Percentiles rank a stretch among this genome's conserved stretches.
These are phyloP conservation scores for Achatina immaculata DNA, from an alignment of 1,140 invertebrate species.

Conservation along the genomic window DNA sequence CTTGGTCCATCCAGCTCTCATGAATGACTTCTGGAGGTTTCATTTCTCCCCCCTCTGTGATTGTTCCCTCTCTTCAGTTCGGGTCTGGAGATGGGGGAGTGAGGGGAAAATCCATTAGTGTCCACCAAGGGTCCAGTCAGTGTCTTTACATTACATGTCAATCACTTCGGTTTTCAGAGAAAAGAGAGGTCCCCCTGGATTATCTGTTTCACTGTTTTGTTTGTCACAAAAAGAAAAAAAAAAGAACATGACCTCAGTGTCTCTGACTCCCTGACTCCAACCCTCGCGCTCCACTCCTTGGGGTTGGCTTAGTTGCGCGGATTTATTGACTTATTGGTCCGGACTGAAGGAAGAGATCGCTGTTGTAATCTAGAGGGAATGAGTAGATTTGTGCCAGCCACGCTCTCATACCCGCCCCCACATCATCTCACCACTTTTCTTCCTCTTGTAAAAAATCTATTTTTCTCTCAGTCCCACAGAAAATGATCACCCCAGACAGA, in stretches of 20 bases:
- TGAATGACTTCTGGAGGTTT: no score
- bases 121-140: background rate
- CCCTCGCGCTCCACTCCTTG: background rate
- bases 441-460: background rate
- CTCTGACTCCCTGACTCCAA: background rate
- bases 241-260: no score
- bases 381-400: conserved; percentile 1
- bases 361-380: background rate
- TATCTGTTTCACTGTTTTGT: background rate
- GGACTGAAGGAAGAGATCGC: background rate
- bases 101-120: background rate
- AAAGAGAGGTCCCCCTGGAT: conserved; percentile 1
- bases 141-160: background rate
- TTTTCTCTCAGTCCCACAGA: background rate
- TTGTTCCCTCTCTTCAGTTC: background rate
- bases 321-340: background rate
- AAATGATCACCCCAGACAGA: no score
- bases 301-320: background rate
- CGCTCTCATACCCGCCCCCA: background rate
- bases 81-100: background rate
- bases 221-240: background rate
- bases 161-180: background rate
- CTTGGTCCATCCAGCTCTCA: no score
- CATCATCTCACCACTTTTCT: background rate
- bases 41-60: no score